Base-by-base conservation (phyloP, 2,888 invertebrate genomes). In the Sinodicranocentrus sp. region DNA sequence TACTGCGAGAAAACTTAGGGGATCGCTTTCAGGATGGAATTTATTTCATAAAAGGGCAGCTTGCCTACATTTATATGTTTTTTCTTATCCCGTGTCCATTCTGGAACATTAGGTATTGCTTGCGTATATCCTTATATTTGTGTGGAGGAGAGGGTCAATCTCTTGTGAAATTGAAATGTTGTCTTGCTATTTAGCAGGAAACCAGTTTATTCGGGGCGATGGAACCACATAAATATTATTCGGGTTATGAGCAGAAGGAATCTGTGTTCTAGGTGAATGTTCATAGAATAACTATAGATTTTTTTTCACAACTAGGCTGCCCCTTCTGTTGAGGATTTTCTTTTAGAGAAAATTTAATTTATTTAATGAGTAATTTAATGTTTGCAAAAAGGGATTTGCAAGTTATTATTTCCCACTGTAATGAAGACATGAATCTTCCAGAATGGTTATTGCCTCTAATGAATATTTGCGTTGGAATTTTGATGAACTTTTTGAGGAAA, bases 371-470 rank as follows among this genome's bases (percentile, higher is more conserved):
- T 65, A 65, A 61, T 73, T 61, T 28, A 73, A n/a, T 25, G 28
- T 26, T 48, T 61, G 73, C 72, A 43, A 61, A 75, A 72, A 57
- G 25, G 17, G 13, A 52, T 75, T 75, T 63, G 48, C 44, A 61
- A 73, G 6, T 39, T 59, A n/a, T 8, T n/a, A n/a, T 21, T 59
- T 39, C 63, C 43, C 17, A 1, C 21, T 52, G 65, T 57, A 78
- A 78, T 78, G 59, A 68, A 78, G 70, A 61, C 77, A 78, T 78
- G 70, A 78, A 78, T 68, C 44, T 59, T 21, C 19, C 17, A 28
- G 26, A 78, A 68, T 70, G 54, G 77, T 78, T 70, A 61, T 78
- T 78, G 19, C 61, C 26, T n/a, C 25, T 67, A 67, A 67, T 63
- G 63, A 39, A 17, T 33, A 26, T 8, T 5, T 10, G 61, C 52